Base-by-base conservation (phyloP, 2,797 vertebrate species). In the Malurus leucopterus region DNA sequence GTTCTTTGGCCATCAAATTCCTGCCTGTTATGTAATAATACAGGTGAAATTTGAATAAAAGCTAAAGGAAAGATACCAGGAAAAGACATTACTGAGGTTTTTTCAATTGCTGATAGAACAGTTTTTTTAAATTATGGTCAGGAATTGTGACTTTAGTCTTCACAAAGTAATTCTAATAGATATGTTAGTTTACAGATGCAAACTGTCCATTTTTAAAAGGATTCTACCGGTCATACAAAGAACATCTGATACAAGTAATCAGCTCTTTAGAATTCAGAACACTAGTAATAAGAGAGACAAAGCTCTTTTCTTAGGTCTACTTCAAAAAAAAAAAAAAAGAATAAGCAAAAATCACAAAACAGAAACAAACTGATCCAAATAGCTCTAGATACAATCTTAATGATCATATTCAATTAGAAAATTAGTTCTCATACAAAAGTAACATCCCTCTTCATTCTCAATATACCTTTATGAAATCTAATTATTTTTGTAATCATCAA, bases 61-160 rank as follows among this genome's bases (percentile, higher is more conserved):
- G 43, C 22, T 64, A 16, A 75, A 58, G 30, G 29, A 78, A 58
- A 86, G 14, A 24, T 22, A 78, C 4, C 29, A 71, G 22, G 13
- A 77, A 77, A 78, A 88, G 0, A 36, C 9, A 43, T 4, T 5
- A 55, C 2, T 2, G 8, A 2, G 1, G 0, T 49, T 70, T 49
- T 40, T 68, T 27, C 22, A 76, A 38, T 11, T 67, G 53, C 3
- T 41, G 10, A 49, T 15, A 62, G 0, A 80, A 34, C 16, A n/a
- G 1, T 32, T 46, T 43, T 43, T 76, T 43, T 2, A 20, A 69
- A 67, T 46, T 20, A 70, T 5, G 5, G 11, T 53, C 49, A 63
- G 29, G 21, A 83, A 74, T 40, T 43, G 57, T 8, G 8, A 38
- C 24, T 75, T 77, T 16, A 64, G 47, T 11, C 27, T 80, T 47